Conservation (phyloP, 2,113 vertebrate genomes). For the Rhinoderma darwinii region DNA sequence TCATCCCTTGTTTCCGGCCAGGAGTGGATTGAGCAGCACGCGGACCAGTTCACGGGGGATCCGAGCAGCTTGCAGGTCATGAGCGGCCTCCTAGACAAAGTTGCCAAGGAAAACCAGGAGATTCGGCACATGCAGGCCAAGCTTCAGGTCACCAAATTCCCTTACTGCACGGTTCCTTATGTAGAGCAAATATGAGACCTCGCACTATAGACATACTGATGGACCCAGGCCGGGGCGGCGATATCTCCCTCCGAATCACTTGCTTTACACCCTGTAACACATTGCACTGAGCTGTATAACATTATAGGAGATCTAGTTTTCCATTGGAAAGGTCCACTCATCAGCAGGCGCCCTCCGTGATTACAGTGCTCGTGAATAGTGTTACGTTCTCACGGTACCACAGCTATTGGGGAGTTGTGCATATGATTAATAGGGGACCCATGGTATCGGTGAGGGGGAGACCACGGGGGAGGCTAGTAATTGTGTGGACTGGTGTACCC, state of each 20-base stretch:
- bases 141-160: slow-evolving; percentile 75
- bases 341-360: no score
- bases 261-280: no score
- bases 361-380: no score
- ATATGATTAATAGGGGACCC: background rate
- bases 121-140: slow-evolving; percentile 81
- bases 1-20: slow-evolving; percentile 43
- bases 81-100: slow-evolving; percentile 77
- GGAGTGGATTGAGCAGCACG: slow-evolving; percentile 55
- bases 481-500: background rate
- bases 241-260: no score
- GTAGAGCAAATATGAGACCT: no score
- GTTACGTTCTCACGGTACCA: no score
- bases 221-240: no score
- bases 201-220: no score
- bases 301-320: background rate
- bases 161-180: no score
- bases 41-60: fast-evolving
- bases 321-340: no score
- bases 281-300: background rate
- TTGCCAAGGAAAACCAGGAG: slow-evolving; percentile 81
- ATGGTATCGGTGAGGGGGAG: background rate
- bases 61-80: slow-evolving; percentile 65
- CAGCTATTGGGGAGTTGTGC: no score
- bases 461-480: background rate